These are phyloP conservation scores for Gavia stellata DNA, from an alignment of 2,113 vertebrate genomes.

Conservation along the genomic window DNA sequence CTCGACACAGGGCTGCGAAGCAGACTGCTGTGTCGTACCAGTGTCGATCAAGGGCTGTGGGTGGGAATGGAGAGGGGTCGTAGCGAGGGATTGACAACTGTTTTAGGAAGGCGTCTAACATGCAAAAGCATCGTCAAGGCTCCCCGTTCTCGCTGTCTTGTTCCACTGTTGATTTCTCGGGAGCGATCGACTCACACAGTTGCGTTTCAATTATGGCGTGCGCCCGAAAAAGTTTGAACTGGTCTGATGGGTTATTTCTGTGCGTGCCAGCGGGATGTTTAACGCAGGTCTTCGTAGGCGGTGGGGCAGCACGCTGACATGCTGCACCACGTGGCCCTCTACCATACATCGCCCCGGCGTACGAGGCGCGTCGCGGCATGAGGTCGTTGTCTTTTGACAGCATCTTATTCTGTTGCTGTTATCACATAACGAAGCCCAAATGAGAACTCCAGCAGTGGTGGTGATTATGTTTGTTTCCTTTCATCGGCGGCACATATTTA, in stretches of 20 bases:
- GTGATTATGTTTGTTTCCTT: accelerated
- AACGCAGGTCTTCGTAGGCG: neutral
- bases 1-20: accelerated
- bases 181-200: accelerated
- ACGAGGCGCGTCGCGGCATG: accelerated
- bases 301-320: neutral
- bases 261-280: accelerated
- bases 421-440: neutral
- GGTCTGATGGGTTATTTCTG: neutral
- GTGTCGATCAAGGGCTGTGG: accelerated
- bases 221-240: accelerated
- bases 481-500: accelerated
- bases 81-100: neutral
- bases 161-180: neutral
- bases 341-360: accelerated
- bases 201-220: accelerated
- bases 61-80: accelerated
- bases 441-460: neutral
- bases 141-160: accelerated
- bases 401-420: neutral
- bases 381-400: neutral
- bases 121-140: neutral
- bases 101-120: neutral
- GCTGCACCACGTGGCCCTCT: accelerated
- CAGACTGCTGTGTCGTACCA: accelerated